Base-by-base conservation (phyloP, 30 jellyfish, hydroid and myxozoan genomes). In the Catostylus mosaicus region DNA sequence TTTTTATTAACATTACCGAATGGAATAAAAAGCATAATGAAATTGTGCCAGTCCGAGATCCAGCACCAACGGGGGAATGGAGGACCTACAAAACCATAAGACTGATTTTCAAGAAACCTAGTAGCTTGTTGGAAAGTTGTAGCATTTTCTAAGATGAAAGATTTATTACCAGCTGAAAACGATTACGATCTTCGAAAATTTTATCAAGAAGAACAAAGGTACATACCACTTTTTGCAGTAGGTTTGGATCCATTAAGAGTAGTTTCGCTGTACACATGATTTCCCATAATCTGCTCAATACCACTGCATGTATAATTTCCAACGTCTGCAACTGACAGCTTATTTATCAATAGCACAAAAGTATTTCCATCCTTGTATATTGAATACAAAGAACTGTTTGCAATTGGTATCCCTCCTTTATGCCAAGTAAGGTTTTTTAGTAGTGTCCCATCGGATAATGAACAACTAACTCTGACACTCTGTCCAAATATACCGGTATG, bases 241-340 rank as follows among this genome's bases (percentile, higher is more conserved):
- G n/a, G 63, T 27, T 50, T 10, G 63, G 24, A 16, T 8, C 63
- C 20, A 3, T 50, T 8, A 50, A 23, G 24, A 4, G 24, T 27
- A 74, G 85, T 19, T 38, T 32, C 18, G 24, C 34, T 30, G 54
- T 50, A 12, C 57, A 74, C 74, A 7, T 19, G 62, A 40, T 56
- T 50, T 18, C 85, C 85, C 64, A 74, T 33, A 3, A 74, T 29
- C 59, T 3, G 30, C 46, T 74, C 85, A 54, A 27, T 30, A 24
- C 85, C 85, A 32, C 63, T 74, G 64, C 85, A 74, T 29, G 6
- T 51, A 26, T 74, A 74, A 4, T 74, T 34, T 10, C 75, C 85
- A 51, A 34, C 32, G 56, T 74, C 75, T 18, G 6, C 40, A 3
- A 24, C 23, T 38, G 22, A 24, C 59, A 59, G 6, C 63, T 74